Evolutionary conservation across 2,888 invertebrate species (phyloP).

Genomic region (Drosophila cyrtoloma): DNA sequence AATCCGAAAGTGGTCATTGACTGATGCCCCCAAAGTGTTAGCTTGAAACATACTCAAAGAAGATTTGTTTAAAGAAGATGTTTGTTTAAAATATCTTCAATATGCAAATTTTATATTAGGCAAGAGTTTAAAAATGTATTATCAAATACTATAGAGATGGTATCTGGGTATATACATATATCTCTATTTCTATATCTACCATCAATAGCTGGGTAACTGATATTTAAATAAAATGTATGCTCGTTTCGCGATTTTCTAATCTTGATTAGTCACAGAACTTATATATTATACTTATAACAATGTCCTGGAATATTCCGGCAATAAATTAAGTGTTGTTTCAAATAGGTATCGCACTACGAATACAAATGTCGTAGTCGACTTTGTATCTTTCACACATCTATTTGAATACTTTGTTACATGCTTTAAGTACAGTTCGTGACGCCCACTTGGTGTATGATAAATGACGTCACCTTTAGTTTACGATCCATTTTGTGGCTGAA

Average conservation of each 20-base stretch:
- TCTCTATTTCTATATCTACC: neutral
- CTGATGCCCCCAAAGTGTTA: constrained; percentile 25
- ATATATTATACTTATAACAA: neutral
- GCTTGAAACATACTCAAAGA: constrained; percentile 2
- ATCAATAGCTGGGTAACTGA: neutral
- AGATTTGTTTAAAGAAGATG: neutral
- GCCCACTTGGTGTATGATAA: constrained; percentile 55
- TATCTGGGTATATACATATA: neutral
- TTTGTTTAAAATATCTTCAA: neutral
- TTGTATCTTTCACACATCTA: constrained; percentile 1
- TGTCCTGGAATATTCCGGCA: neutral
- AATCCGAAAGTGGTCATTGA: constrained; percentile 39
- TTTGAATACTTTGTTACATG: constrained; percentile 8
- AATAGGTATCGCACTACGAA: neutral
- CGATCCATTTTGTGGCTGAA: constrained; percentile 29
- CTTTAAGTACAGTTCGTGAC: constrained; percentile 20
- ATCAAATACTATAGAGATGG: neutral
- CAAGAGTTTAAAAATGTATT: neutral
- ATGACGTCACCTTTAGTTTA: constrained; percentile 72
- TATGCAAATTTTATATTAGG: neutral
- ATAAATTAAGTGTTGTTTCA: constrained; percentile 5
- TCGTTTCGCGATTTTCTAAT: neutral
- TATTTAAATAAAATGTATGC: neutral
- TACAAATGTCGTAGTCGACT: neutral
- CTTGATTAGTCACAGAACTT: neutral